A percentile compares a stretch with the other conserved stretches of the same genome.
These are phyloP conservation scores for Anabas testudineus DNA, from an alignment of 2,797 vertebrate species.

Conservation along the genomic window DNA sequence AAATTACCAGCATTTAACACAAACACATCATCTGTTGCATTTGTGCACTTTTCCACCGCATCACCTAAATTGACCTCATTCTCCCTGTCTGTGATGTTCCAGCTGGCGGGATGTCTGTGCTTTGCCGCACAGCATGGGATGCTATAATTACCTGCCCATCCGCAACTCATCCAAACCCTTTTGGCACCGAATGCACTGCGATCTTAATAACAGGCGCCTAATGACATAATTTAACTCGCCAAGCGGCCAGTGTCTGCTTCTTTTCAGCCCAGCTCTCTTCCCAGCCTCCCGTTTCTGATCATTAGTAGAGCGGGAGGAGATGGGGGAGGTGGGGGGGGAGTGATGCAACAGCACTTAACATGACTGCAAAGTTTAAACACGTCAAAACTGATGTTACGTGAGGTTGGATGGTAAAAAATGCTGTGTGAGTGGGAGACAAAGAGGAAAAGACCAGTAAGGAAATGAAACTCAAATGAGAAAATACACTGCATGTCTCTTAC, in stretches of 20 bases:
- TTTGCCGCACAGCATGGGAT: conserved; percentile 33
- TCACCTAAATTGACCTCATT: conserved; percentile 34
- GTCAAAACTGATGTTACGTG: conserved; percentile 19
- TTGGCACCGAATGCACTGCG: conserved; percentile 21
- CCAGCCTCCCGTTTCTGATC: conserved; percentile 43
- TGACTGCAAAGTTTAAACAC: conserved; percentile 52
- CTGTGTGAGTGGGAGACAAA: not conserved
- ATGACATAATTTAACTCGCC: conserved; percentile 61
- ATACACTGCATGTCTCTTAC: not conserved
- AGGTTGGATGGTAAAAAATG: conserved; percentile 18
- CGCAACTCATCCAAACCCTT: conserved; percentile 39
- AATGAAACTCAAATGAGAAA: conserved; percentile 3
- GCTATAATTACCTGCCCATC: conserved; percentile 35
- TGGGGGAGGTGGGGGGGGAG: not conserved
- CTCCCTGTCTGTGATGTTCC: conserved; percentile 28
- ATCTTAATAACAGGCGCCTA: conserved; percentile 58
- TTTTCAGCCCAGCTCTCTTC: conserved; percentile 17
- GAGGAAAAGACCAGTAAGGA: conserved; percentile 1
- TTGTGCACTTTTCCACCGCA: conserved; percentile 10
- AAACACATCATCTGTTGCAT: conserved; percentile 29
- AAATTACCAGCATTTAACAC: conserved; percentile 26
- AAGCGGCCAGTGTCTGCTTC: conserved; percentile 57
- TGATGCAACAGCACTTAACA: conserved; percentile 57
- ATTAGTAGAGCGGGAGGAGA: conserved; percentile 30
- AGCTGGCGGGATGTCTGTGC: conserved; percentile 33